Conservation (phyloP, 2,888 invertebrate species). For the Andricus quercusramuli region DNA sequence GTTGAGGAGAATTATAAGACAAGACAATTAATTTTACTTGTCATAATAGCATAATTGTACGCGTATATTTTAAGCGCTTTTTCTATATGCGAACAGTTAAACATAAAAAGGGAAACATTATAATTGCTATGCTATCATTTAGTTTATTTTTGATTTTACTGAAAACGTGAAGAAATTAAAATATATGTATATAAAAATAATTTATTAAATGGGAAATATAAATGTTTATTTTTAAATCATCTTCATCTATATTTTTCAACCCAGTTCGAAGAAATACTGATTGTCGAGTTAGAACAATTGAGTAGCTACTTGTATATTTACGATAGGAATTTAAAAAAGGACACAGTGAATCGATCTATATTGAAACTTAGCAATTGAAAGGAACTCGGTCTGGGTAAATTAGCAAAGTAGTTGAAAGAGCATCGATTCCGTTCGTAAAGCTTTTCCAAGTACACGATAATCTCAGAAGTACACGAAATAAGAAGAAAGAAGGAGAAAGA, state of each 20-base stretch:
- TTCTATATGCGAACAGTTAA: neutral
- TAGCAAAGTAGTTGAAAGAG: slow-evolving; percentile 28
- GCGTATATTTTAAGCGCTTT: neutral
- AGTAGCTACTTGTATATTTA: neutral
- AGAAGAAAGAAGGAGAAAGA: slow-evolving; percentile 13
- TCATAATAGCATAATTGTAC: neutral
- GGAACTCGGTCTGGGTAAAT: slow-evolving; percentile 28
- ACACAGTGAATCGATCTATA: slow-evolving; percentile 10
- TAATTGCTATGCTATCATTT: neutral
- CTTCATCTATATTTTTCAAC: too few relatives aligned
- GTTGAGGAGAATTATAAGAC: neutral
- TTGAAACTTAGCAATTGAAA: slow-evolving; percentile 21
- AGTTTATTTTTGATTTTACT: too few relatives aligned
- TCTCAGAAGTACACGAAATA: slow-evolving; percentile 37
- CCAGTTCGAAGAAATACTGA: neutral
- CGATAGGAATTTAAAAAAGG: neutral
- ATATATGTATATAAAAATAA: too few relatives aligned
- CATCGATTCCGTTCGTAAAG: slow-evolving; percentile 25
- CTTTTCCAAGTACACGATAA: slow-evolving; percentile 37
- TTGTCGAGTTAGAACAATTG: neutral
- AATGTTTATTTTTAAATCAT: too few relatives aligned
- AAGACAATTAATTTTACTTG: neutral
- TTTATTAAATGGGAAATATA: too few relatives aligned
- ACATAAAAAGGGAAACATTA: neutral
- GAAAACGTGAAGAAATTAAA: too few relatives aligned